These are phyloP conservation scores for Gymnosoma rotundatum DNA, from an alignment of 2,888 invertebrate genomes.

Conservation along the genomic window DNA sequence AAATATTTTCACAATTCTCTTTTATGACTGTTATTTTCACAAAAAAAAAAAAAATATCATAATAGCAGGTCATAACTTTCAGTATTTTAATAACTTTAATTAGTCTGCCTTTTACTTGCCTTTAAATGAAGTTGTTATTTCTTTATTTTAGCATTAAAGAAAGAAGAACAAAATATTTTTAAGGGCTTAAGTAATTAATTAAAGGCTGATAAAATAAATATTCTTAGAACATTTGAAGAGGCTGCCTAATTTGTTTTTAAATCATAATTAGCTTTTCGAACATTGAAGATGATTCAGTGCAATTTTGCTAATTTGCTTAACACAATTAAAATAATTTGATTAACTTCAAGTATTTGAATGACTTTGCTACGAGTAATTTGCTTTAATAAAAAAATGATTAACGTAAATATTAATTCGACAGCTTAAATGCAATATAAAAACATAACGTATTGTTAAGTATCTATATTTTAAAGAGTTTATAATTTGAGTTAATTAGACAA, in stretches of 20 bases:
- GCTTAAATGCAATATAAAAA: no score
- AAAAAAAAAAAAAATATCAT: conserved; percentile 2
- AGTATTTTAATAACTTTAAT: conserved; percentile 54
- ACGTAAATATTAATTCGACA: no score
- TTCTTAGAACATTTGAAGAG: not conserved
- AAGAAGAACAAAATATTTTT: not conserved
- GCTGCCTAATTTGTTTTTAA: conserved; percentile 1
- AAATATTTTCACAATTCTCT: not conserved
- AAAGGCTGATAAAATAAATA: not conserved
- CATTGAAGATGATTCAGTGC: no score
- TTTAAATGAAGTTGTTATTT: conserved; percentile 2
- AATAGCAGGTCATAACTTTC: conserved; percentile 42
- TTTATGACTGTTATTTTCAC: not conserved
- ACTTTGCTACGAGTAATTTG: no score
- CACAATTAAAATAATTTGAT: not conserved
- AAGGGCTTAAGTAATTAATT: not conserved
- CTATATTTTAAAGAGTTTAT: no score
- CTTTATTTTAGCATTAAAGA: conserved; percentile 2
- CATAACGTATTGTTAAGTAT: no score
- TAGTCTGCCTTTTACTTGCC: conserved; percentile 38
- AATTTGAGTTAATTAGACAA: no score
- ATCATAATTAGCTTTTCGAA: conserved; percentile 1
- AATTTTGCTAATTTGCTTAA: not conserved
- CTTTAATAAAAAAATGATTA: no score
- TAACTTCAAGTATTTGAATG: no score